Evolutionary conservation across 2,888 invertebrate species (phyloP).

Genomic region (Limenitis camilla): DNA sequence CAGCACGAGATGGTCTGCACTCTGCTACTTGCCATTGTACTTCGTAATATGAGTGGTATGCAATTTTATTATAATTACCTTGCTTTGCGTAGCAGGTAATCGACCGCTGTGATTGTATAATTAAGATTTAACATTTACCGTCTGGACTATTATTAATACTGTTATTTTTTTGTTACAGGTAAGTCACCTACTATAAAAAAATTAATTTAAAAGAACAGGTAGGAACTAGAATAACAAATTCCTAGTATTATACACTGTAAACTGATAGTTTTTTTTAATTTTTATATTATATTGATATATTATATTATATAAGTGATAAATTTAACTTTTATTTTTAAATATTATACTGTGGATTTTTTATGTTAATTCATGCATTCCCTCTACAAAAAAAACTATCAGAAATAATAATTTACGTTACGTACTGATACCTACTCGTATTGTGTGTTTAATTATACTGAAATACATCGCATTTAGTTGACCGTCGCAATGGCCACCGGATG

Average conservation of each 20-base stretch:
- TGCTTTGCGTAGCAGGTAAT: not conserved
- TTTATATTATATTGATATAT: too few relatives aligned
- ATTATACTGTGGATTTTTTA: too few relatives aligned
- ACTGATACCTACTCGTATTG: too few relatives aligned
- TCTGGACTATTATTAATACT: conserved; percentile 22
- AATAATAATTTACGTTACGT: too few relatives aligned
- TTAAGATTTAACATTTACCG: not conserved
- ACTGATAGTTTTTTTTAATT: too few relatives aligned
- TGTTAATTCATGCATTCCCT: too few relatives aligned
- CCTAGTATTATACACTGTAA: not conserved
- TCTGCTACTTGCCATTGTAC: conserved; percentile 6
- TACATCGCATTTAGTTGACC: conserved; percentile 26
- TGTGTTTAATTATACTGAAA: too few relatives aligned
- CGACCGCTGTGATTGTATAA: not conserved
- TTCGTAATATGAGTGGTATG: not conserved
- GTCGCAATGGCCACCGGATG: conserved; percentile 36
- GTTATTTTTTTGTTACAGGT: conserved; percentile 50
- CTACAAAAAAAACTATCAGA: too few relatives aligned
- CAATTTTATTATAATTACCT: not conserved
- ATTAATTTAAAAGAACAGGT: conserved; percentile 12
- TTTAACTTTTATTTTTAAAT: too few relatives aligned
- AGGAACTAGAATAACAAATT: conserved; percentile 21
- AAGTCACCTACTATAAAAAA: conserved; percentile 30
- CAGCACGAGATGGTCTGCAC: conserved; percentile 7
- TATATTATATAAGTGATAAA: too few relatives aligned